Base-by-base conservation (phyloP, 1,140 invertebrate genomes). In the Drosophila cardini region DNA sequence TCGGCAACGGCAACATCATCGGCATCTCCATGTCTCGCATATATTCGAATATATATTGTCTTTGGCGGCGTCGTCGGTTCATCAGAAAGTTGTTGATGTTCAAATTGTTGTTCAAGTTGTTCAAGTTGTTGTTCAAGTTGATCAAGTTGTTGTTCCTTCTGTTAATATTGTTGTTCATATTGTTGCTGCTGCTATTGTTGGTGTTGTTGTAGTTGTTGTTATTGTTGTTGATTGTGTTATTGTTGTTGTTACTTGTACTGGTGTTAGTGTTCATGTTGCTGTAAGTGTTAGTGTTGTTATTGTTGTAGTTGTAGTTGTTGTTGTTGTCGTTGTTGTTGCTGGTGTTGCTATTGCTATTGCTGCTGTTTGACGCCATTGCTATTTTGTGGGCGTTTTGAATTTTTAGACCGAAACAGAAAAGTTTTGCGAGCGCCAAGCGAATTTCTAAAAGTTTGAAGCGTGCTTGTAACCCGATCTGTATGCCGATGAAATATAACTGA, bases 381-480 rank as follows among this genome's bases (percentile, higher is more conserved):
- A 55, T 68, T 68, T 52, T 52, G 46, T 50, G 52, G 45, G 50
- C 69, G 69, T 58, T 52, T 65, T 72, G 55, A 72, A 72, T 72
- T 72, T 72, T 53, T 56, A 69, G 61, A 48, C 65, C 71, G 71
- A 73, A 72, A 72, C 63, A 36, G 46, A 72, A 68, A 72, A 58
- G 46, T 72, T 65, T 38, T 60, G 64, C 70, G 70, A 72, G 63
- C 63, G 55, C 46, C 70, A 68, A 67, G 63, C 45, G 55, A 68
- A 68, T 72, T 67, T 72, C 38, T 60, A 53, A 72, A 72, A 72
- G 53, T 72, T 72, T 72, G 70, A 72, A 68, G 46, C 63, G 70
- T 71, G 61, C 68, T 71, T 71, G 68, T 56, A 64, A 72, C 70
- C 63, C 63, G 63, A 72, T 57, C 43, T 65, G 62, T 69, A 53